Percentiles rank a stretch among this genome's conserved stretches.
These are phyloP conservation scores for Caerostris darwini DNA, from an alignment of 1,140 invertebrate genomes.

Conservation along the genomic window DNA sequence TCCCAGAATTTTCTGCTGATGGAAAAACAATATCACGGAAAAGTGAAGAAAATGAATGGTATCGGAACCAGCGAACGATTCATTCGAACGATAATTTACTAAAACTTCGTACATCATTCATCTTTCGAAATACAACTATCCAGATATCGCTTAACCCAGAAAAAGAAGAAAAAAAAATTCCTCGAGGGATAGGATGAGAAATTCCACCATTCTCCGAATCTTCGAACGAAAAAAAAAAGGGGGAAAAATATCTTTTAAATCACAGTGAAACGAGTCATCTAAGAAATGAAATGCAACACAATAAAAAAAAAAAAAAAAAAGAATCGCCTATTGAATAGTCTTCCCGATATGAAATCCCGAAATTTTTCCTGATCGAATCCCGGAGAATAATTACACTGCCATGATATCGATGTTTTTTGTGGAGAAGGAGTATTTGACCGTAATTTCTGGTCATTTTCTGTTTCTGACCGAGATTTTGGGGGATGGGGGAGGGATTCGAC, in stretches of 20 bases:
- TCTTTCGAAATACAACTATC: conserved; percentile 68
- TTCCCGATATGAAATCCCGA: conserved; percentile 60
- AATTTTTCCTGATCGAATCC: conserved; percentile 54
- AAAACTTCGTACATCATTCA: conserved; percentile 77
- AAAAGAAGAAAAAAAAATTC: background rate
- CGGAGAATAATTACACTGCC: conserved; percentile 70
- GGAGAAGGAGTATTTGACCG: conserved; percentile 74
- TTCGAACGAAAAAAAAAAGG: background rate
- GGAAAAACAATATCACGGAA: conserved; percentile 74
- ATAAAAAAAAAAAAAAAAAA: conserved; percentile 38
- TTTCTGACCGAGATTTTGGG: conserved; percentile 22
- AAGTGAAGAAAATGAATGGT: conserved; percentile 46
- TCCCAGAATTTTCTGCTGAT: conserved; percentile 47
- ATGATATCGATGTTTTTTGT: conserved; percentile 70
- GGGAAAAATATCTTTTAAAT: conserved; percentile 33
- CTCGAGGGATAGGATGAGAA: background rate
- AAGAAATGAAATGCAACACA: conserved; percentile 67
- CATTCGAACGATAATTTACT: conserved; percentile 65
- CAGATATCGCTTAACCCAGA: conserved; percentile 72
- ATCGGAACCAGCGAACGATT: conserved; percentile 57
- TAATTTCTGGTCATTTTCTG: conserved; percentile 77
- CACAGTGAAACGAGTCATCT: conserved; percentile 15
- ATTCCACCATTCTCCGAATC: background rate
- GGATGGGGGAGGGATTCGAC: background rate
- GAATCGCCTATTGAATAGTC: conserved; percentile 70